These are phyloP conservation scores for Rattus rattus DNA, from an alignment of 2,113 vertebrate species.

Conservation along the genomic window DNA sequence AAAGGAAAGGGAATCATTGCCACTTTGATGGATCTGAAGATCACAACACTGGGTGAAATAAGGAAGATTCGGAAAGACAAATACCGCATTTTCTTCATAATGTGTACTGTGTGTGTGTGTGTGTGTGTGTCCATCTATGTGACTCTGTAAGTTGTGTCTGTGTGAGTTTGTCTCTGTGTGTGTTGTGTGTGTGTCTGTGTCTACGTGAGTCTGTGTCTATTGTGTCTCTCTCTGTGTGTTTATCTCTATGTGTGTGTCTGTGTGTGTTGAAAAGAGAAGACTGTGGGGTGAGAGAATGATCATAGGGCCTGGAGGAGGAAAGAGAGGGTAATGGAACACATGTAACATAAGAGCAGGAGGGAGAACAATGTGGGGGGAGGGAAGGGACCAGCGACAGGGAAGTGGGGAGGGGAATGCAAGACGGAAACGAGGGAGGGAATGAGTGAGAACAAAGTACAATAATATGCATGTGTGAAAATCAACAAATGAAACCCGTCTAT, in stretches of 20 bases:
- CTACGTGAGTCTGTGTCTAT: too few relatives aligned
- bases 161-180: not conserved
- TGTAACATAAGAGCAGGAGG: not conserved
- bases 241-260: not conserved
- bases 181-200: not conserved
- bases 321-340: not conserved
- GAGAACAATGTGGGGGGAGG: not conserved
- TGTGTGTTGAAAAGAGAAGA: not conserved
- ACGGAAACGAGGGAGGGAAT: not conserved
- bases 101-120: not conserved
- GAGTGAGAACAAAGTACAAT: not conserved
- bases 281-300: too few relatives aligned
- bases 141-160: not conserved
- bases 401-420: too few relatives aligned
- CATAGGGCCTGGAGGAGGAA: not conserved
- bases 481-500: too few relatives aligned
- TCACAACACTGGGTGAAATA: not conserved
- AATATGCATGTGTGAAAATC: not conserved
- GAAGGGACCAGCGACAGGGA: not conserved
- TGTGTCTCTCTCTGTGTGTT: not conserved
- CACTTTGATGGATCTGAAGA: not conserved
- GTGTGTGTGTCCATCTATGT: not conserved
- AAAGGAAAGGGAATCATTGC: not conserved
- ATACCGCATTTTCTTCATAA: not conserved
- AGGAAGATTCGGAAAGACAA: not conserved